Conservation (phyloP, 2,888 invertebrate species). For the Arenicola marina region DNA sequence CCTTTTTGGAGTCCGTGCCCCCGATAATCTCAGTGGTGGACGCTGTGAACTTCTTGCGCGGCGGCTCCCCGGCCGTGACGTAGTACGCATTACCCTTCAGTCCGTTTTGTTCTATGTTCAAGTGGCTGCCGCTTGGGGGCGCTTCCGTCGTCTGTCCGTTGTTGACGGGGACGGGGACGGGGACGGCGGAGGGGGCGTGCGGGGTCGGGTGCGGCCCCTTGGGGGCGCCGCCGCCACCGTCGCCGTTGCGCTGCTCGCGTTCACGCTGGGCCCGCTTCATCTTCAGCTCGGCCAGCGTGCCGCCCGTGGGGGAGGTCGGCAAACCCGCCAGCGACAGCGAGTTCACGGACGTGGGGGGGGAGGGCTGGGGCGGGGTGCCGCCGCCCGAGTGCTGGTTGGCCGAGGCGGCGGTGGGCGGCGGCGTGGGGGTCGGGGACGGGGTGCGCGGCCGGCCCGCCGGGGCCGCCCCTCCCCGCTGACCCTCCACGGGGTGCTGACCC, state of each 20-base stretch:
- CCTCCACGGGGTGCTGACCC: too few species aligned
- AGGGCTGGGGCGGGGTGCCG: too few species aligned
- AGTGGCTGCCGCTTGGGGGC: background rate
- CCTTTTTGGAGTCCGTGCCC: background rate
- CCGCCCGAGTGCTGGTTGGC: too few species aligned
- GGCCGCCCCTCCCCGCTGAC: too few species aligned
- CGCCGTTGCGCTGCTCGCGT: background rate
- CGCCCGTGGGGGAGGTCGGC: constrained; percentile 52
- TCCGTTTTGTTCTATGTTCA: background rate
- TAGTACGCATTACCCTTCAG: background rate
- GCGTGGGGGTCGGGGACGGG: too few species aligned
- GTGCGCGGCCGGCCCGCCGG: too few species aligned
- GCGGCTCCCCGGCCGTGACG: background rate
- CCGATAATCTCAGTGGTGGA: background rate
- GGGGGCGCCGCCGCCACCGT: background rate
- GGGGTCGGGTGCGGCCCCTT: background rate
- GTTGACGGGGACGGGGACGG: background rate
- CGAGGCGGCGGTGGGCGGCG: too few species aligned
- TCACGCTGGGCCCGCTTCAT: constrained; percentile 72
- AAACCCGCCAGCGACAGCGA: too few species aligned
- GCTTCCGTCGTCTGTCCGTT: background rate
- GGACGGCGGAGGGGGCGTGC: background rate
- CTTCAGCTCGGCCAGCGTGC: constrained; percentile 89
- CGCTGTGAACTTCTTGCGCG: background rate
- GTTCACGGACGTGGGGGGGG: too few species aligned